Evolutionary conservation across 2,888 invertebrate genomes (phyloP), one percentile per base, ranked within the genome.

Genomic region (Caenorhabditis panamensis): DNA sequence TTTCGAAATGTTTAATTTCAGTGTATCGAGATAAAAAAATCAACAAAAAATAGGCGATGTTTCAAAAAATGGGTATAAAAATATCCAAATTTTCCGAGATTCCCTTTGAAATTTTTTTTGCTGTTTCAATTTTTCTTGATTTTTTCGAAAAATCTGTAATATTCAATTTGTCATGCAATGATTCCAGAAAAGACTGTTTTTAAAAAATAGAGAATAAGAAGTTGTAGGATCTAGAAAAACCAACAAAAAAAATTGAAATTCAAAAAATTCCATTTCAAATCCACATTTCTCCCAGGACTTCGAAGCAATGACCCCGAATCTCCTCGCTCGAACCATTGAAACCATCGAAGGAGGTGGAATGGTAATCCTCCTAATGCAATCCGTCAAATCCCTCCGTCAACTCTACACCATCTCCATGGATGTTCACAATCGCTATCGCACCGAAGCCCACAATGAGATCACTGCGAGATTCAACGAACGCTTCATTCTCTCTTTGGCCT

Each of bases 391-490:
- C 0, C 92, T 99, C 26, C 94, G 96, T 90, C 97, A 99, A 91
- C 93, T 99, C 3, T 98, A 95, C 91, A 95, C 97, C 0, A 95
- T 99, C 93, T 94, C 95, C 83, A 99, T 99, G 99, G 99, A 99
- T 93, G 97, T 99, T 0, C 99, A 99, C 93, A 94, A 95, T 83
- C 93, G 96, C 86, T 96, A 95, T 91, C 94, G 97, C 85, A 99
- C 98, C 0, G 97, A 98, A 92, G 95, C 96, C 0, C 95, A 97
- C 91, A 94, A 95, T 90, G 95, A 95, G 89, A 94, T 99, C 18
- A 95, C 96, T 16, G 95, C 96, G 79, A 93, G 98, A 71, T 99
- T 99, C 91, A 99, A 99, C 92, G 98, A 99, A 92, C 93, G 98
- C 82, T 96, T 99, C 91, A 93, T 99, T 18, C 92, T 98, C 1